Conservation (phyloP, 2,888 invertebrate genomes). For the Latrodectus elegans region DNA sequence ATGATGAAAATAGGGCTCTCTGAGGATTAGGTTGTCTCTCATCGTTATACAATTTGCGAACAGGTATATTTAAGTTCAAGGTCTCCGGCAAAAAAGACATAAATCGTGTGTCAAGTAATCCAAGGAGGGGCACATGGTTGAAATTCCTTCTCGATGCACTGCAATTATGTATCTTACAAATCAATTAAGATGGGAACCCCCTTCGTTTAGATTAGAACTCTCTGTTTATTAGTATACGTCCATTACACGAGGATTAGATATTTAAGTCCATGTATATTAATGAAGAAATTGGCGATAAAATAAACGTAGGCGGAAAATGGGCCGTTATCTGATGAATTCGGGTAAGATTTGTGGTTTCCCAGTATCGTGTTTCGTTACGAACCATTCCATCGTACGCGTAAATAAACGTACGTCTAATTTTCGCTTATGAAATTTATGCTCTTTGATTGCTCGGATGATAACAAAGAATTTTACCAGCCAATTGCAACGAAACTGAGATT, state of each 20-base stretch:
- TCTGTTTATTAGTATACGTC: slow-evolving; percentile 31
- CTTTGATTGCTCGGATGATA: neutral
- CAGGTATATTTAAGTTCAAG: slow-evolving; percentile 26
- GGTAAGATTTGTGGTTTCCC: neutral
- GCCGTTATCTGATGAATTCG: neutral
- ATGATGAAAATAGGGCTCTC: neutral
- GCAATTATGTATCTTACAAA: slow-evolving; percentile 61
- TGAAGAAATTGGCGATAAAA: slow-evolving; percentile 46
- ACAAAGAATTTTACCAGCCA: neutral
- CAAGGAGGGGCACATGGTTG: slow-evolving; percentile 43
- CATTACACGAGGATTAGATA: slow-evolving; percentile 53
- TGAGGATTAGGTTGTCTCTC: slow-evolving; percentile 8
- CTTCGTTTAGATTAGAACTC: slow-evolving; percentile 34
- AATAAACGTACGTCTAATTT: neutral
- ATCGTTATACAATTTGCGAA: slow-evolving; percentile 54
- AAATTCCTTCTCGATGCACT: slow-evolving; percentile 35
- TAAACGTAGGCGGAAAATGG: slow-evolving; percentile 37
- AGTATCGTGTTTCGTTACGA: neutral
- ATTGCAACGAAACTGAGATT: neutral
- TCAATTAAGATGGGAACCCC: slow-evolving; percentile 44
- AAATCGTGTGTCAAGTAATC: slow-evolving; percentile 37
- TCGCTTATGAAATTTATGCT: neutral
- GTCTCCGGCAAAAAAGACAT: slow-evolving; percentile 42
- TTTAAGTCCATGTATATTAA: slow-evolving; percentile 51
- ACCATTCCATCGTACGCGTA: neutral